Evolutionary conservation across 2,888 invertebrate species (phyloP).

Genomic region (Carterocephalus palaemon): DNA sequence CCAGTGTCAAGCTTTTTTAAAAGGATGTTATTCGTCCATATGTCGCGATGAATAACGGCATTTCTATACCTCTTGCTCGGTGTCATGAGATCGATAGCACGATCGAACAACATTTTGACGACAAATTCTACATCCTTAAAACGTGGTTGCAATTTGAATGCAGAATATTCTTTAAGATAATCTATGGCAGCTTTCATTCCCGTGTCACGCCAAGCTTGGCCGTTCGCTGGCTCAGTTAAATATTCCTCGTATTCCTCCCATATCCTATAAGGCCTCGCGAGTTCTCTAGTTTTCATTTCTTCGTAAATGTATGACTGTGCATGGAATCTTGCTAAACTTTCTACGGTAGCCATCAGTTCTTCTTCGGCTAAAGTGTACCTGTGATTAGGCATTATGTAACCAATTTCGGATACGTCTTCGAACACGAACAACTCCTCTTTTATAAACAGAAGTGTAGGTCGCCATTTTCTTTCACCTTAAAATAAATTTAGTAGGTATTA

Average conservation of each 20-base stretch:
- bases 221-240: constrained; percentile 48
- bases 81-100: constrained; percentile 50
- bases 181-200: constrained; percentile 60
- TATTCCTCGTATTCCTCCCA: constrained; percentile 57
- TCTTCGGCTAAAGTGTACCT: constrained; percentile 49
- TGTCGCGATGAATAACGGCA: constrained; percentile 78
- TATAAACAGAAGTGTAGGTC: constrained; percentile 47
- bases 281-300: constrained; percentile 51
- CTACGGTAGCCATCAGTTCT: constrained; percentile 59
- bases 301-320: constrained; percentile 71
- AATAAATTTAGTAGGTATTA: constrained; percentile 1
- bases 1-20: constrained; percentile 54
- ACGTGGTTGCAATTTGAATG: constrained; percentile 43
- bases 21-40: constrained; percentile 82
- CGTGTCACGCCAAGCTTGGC: constrained; percentile 51
- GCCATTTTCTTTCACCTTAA: constrained; percentile 53
- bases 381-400: constrained; percentile 54
- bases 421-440: constrained; percentile 61
- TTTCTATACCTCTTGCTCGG: constrained; percentile 67
- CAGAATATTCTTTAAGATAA: constrained; percentile 55
- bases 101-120: constrained; percentile 44
- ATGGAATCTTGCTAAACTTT: constrained; percentile 71
- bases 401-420: constrained; percentile 55
- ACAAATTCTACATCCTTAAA: constrained; percentile 44
- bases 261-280: constrained; percentile 54